Base-by-base conservation (phyloP, 2,113 vertebrate species). In the Eudyptes chrysolophus region DNA sequence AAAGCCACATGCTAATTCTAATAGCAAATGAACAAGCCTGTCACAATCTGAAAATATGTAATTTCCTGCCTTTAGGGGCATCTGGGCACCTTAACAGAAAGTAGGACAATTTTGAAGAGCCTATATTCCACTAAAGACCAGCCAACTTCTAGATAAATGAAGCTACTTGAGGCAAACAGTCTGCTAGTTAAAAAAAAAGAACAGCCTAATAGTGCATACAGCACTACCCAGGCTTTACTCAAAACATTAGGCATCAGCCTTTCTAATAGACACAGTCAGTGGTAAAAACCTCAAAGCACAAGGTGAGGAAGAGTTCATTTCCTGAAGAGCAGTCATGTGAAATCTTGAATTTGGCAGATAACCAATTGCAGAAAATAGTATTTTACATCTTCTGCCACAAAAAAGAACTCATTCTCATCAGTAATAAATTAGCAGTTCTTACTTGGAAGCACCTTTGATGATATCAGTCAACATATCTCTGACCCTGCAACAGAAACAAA, bases 381-480 rank as follows among this genome's bases (percentile, higher is more conserved):
- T 71, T 29, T 52, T 52, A 22, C 3, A 84, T 34, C 27, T n/a
- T 55, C 64, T 79, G 46, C 24, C 17, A 66, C 66, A 84, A 80
- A 82, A 80, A 6, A 62, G 22, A 61, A 64, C 20, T 76, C 17
- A 66, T 42, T 62, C 16, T 61, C 1, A 58, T 87, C 54, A 55
- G 14, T 52, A 74, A 40, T 40, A 90, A 62, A 89, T 75, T 26
- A 90, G n/a, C 18, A 54, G 42, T 40, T 93, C 99, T 99, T 98
- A 99, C 99, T 99, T 99, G 61, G 98, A 98, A 87, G 99, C 98
- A 89, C 98, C 97, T 97, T 99, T 99, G 95, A 99, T 98, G 82
- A 99, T 98, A 83, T 99, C 99, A 2, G 99, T 98, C 96, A 99
- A 97, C 96, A 98, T 99, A 97, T 99, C 99, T 97, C 99, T 98